Base-by-base conservation (phyloP, 2,797 vertebrate species). In the Aselliscus stoliczkanus region DNA sequence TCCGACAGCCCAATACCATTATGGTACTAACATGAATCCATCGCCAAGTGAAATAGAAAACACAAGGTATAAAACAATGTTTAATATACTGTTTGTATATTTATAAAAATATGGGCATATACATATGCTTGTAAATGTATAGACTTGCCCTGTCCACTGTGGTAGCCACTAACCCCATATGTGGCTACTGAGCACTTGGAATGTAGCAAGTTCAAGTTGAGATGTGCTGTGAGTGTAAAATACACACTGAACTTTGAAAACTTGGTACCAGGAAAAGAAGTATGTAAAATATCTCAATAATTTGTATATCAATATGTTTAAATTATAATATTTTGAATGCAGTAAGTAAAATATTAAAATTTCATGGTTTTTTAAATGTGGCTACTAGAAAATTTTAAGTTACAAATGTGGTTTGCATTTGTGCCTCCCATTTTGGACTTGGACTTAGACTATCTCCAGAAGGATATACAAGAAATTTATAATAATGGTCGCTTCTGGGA, bases 271-370 rank as follows among this genome's bases (percentile, higher is more conserved):
- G 31, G 27, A 27, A 84, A 77, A 85, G 67, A 80, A 67, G 42
- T 37, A 67, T 81, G 14, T 92, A 81, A 75, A 76, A 37, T 70
- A 54, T 50, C 52, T 70, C 12, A 79, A 87, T 58, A 82, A 52
- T 58, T 75, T 52, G 77, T 86, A 72, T 77, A 42, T 65, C 60
- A 44, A 80, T 34, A 64, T 90, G 58, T 90, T 69, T 8, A 90
- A 80, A 60, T 86, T 39, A 67, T 85, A 69, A 50, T 50, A 50
- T 86, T 96, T 93, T 73, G n/a, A 90, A 81, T 70, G 79, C 29
- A 62, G 58, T 69, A 81, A 90, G 44, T 69, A 69, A 83, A 95
- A 67, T 88, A 81, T 42, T 82, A 85, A 95, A 64, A n/a, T 58
- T 75, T 96, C 54, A 64, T 72, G 47, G 62, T 86, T 83, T 87